These are phyloP conservation scores for Drosophila ogumai DNA, from an alignment of 1,140 invertebrate genomes.

Conservation along the genomic window DNA sequence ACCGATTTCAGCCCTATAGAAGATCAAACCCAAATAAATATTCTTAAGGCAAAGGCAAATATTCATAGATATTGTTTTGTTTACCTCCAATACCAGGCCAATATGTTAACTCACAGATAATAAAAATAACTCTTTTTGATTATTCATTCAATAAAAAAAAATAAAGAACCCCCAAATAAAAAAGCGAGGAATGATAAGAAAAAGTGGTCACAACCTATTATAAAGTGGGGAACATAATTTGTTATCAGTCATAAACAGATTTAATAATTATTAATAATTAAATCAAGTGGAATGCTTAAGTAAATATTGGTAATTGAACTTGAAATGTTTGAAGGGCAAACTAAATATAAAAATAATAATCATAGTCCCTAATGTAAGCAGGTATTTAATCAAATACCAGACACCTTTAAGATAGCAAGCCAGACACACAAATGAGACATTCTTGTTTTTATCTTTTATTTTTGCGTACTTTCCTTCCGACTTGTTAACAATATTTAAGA, in stretches of 20 bases:
- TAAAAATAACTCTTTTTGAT: conserved; percentile 12
- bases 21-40: conserved; percentile 16
- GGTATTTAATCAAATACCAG: conserved; percentile 29
- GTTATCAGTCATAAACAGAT: background rate
- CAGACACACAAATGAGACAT: conserved; percentile 16
- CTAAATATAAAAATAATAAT: background rate
- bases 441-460: conserved; percentile 4
- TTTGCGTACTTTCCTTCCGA: conserved; percentile 21
- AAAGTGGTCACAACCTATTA: conserved; percentile 6
- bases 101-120: conserved; percentile 14
- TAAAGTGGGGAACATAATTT: background rate
- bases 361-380: background rate
- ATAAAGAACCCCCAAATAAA: background rate
- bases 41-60: conserved; percentile 52
- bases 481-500: conserved; percentile 6
- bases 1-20: conserved; percentile 9
- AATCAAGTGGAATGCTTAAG: background rate
- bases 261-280: conserved; percentile 7
- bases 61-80: conserved; percentile 20
- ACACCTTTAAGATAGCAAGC: conserved; percentile 10
- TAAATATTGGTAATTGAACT: conserved; percentile 1
- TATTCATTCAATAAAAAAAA: conserved; percentile 7
- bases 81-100: background rate
- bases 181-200: conserved; percentile 1
- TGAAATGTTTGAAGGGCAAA: background rate